phyloP scores from a whole-genome alignment of 2,888 invertebrate genomes.

The Drosophila koepferae region DNA sequence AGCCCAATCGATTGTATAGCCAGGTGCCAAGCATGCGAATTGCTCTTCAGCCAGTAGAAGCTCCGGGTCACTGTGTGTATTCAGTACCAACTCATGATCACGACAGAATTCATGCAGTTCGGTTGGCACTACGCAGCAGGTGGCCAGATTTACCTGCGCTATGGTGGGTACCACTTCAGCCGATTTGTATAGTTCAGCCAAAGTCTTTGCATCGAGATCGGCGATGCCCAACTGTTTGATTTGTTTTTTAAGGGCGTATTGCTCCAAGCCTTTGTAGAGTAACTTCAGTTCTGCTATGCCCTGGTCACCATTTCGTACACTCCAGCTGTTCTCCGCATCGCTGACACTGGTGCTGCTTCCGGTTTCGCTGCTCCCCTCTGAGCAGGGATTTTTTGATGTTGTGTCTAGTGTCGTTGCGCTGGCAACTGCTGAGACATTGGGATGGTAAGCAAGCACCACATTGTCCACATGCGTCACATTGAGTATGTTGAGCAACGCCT shows the following conservation, averaged over 20 bases:
- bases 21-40: conserved; percentile 86
- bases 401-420: conserved; percentile 60
- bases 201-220: conserved; percentile 93
- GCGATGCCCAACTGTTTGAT: conserved; percentile 93
- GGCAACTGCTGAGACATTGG: conserved; percentile 74
- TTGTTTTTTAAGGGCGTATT: conserved; percentile 88
- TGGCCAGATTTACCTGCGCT: conserved; percentile 96
- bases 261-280: conserved; percentile 92
- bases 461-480: conserved; percentile 92
- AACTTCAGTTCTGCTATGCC: conserved; percentile 89
- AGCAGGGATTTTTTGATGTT: conserved; percentile 60
- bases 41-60: conserved; percentile 86
- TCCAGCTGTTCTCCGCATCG: conserved; percentile 80
- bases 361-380: conserved; percentile 49
- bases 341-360: conserved; percentile 62
- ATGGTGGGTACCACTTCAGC: conserved; percentile 93
- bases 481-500: conserved; percentile 90
- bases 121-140: conserved; percentile 97
- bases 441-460: conserved; percentile 92
- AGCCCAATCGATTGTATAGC: conserved; percentile 90
- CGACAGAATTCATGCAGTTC: conserved; percentile 95
- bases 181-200: conserved; percentile 91
- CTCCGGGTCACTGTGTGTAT: conserved; percentile 97
- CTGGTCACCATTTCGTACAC: conserved; percentile 84
- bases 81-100: conserved; percentile 94